These are phyloP conservation scores for Aphidius ervi DNA, from an alignment of 1,140 invertebrate genomes.

Conservation along the genomic window DNA sequence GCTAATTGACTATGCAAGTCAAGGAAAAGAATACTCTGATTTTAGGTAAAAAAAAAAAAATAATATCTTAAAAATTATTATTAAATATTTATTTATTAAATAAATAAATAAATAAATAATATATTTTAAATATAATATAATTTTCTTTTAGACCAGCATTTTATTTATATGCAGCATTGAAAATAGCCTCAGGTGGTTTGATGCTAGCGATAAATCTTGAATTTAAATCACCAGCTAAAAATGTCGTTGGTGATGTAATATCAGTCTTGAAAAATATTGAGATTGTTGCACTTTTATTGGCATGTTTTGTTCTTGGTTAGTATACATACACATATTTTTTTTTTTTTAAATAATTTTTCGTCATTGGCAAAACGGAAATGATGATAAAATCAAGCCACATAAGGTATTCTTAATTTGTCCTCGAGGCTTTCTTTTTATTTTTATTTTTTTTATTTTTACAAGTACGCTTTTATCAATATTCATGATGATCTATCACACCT, in stretches of 20 bases:
- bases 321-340: slow-evolving; percentile 10
- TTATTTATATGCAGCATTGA: slow-evolving; percentile 71
- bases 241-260: slow-evolving; percentile 69
- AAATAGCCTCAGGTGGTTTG: slow-evolving; percentile 62
- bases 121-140: not conserved
- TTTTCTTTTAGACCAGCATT: slow-evolving; percentile 67
- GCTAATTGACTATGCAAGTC: slow-evolving; percentile 66
- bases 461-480: slow-evolving; percentile 4
- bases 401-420: no score
- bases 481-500: not conserved
- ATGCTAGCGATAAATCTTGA: slow-evolving; percentile 73
- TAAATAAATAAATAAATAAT: slow-evolving; percentile 1
- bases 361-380: no score
- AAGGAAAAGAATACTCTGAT: slow-evolving; percentile 62
- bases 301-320: slow-evolving; percentile 70
- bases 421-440: no score
- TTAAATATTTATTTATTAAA: not conserved
- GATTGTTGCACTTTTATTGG: slow-evolving; percentile 67
- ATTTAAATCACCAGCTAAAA: slow-evolving; percentile 70
- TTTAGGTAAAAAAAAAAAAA: slow-evolving; percentile 57
- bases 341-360: not conserved
- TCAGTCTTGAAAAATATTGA: slow-evolving; percentile 69
- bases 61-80: not conserved
- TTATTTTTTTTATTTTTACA: not conserved
- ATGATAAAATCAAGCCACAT: no score